Percentiles rank a stretch among this genome's conserved stretches.
Evolutionary conservation across 2,113 vertebrate species (phyloP).

Genomic region (cattle (Bos taurus)): DNA sequence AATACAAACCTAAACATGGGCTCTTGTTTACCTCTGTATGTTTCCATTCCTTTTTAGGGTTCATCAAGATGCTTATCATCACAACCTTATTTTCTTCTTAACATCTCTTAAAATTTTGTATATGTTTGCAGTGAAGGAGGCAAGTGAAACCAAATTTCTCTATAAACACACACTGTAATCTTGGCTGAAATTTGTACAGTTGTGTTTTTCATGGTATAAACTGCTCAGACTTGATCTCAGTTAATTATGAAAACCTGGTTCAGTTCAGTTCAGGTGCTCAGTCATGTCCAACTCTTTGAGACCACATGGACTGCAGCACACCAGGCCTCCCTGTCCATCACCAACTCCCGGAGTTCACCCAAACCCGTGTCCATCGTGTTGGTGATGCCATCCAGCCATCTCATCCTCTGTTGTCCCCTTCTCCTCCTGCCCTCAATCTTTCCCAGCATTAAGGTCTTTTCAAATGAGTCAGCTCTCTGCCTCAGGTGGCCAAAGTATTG

Average conservation of each 20-base stretch:
- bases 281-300: neutral
- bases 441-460: no score
- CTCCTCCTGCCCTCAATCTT: no score
- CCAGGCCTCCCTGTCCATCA: no score
- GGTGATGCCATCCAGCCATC: no score
- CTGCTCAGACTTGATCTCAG: neutral
- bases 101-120: neutral
- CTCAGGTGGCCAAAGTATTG: no score
- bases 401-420: no score
- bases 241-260: neutral
- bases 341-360: no score
- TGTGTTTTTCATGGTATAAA: neutral
- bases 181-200: neutral
- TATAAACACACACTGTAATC: neutral
- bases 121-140: neutral
- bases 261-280: neutral
- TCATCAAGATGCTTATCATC: neutral
- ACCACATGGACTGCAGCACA: accelerated
- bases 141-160: neutral
- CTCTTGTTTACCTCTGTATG: neutral
- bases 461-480: no score
- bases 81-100: neutral
- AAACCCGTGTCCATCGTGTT: no score
- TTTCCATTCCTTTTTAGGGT: neutral
- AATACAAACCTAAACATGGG: neutral